Percentiles rank a stretch among this genome's conserved stretches.
Evolutionary conservation across 2,888 invertebrate species (phyloP).

Genomic region (Cheilosia soror): DNA sequence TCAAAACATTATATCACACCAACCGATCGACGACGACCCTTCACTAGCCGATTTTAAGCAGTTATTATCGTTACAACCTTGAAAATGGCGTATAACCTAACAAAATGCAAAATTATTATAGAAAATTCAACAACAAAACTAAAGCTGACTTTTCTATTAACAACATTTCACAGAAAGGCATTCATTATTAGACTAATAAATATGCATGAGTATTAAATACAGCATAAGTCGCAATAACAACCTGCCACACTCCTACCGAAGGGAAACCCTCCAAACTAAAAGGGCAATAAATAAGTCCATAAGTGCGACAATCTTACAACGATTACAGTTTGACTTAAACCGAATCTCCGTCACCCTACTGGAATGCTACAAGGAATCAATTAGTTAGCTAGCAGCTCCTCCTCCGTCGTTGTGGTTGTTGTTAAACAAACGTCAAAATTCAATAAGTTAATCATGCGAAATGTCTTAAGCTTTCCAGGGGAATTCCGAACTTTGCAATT

Average conservation of each 20-base stretch:
- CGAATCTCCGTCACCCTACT: conserved; percentile 11
- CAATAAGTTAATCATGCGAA: conserved; percentile 15
- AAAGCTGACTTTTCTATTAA: conserved; percentile 26
- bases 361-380: conserved; percentile 48
- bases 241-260: conserved; percentile 19
- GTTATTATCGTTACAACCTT: conserved; percentile 43
- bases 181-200: conserved; percentile 12
- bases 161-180: conserved; percentile 15
- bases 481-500: conserved; percentile 21
- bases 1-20: conserved; percentile 18
- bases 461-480: conserved; percentile 5
- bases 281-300: conserved; percentile 1
- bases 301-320: conserved; percentile 45
- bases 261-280: conserved; percentile 29
- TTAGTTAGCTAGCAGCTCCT: background rate
- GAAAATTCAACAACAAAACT: conserved; percentile 22
- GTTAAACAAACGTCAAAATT: conserved; percentile 34
- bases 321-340: conserved; percentile 34
- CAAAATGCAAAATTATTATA: conserved; percentile 16
- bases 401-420: background rate
- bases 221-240: conserved; percentile 48
- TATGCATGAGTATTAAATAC: conserved; percentile 39
- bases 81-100: conserved; percentile 7
- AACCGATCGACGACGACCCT: conserved; percentile 7
- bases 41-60: conserved; percentile 47